These are phyloP conservation scores for Drosophila equinoxialis DNA, from an alignment of 1,140 invertebrate species.

Conservation along the genomic window DNA sequence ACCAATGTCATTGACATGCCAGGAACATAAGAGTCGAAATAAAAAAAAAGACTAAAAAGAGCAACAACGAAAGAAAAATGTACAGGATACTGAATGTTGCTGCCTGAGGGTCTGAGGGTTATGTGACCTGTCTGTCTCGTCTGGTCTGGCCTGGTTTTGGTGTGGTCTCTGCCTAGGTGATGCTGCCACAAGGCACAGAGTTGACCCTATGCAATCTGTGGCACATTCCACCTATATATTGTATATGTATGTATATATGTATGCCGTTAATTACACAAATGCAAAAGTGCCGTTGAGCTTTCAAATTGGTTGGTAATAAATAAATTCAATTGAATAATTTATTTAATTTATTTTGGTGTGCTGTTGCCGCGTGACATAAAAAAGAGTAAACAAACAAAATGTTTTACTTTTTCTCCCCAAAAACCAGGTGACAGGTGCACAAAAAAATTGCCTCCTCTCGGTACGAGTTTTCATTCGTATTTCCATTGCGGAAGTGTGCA, in stretches of 20 bases:
- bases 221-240: conserved; percentile 31
- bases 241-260: no score
- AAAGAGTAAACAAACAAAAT: conserved; percentile 54
- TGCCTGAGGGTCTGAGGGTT: neutral
- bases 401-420: conserved; percentile 28
- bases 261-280: conserved; percentile 79
- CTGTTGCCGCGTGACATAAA: conserved; percentile 58
- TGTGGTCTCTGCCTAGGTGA: neutral
- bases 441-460: conserved; percentile 27
- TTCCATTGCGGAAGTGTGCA: conserved; percentile 69
- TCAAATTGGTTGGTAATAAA: conserved; percentile 81
- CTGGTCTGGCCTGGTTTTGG: conserved; percentile 16
- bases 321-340: conserved; percentile 83
- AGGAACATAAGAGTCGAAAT: conserved; percentile 35
- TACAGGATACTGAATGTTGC: conserved; percentile 3
- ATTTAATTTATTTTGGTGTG: conserved; percentile 78
- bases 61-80: conserved; percentile 5
- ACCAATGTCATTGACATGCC: conserved; percentile 51
- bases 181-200: no score
- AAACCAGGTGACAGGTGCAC: conserved; percentile 56
- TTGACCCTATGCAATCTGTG: conserved; percentile 32
- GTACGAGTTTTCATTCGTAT: conserved; percentile 9
- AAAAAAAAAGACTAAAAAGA: conserved; percentile 22
- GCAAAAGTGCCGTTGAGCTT: conserved; percentile 62
- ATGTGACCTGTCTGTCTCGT: conserved; percentile 23